Percentiles rank a stretch among this genome's conserved stretches.
Evolutionary conservation across 2,797 vertebrate species (phyloP).

Genomic region (Dryobates pubescens): DNA sequence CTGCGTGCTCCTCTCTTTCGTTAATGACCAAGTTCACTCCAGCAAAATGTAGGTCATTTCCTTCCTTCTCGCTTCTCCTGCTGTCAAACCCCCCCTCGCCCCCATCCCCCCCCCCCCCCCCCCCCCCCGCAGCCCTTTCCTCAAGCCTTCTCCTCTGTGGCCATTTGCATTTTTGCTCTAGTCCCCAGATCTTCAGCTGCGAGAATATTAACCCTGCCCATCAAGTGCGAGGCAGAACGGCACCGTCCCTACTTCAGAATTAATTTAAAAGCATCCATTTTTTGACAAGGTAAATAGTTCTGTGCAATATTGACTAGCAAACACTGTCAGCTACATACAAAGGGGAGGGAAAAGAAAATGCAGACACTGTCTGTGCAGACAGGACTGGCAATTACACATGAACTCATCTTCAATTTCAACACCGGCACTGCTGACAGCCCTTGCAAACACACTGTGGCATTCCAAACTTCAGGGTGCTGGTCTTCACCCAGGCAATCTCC

Average conservation of each 20-base stretch:
- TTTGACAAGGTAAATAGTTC: constrained; percentile 44
- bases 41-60: constrained; percentile 48
- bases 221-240: neutral
- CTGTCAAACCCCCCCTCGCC: neutral
- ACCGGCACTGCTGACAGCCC: neutral
- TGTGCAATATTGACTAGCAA: constrained; percentile 11
- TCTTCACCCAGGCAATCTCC: neutral
- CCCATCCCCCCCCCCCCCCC: neutral
- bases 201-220: constrained; percentile 31
- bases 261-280: constrained; percentile 9
- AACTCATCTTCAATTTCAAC: neutral
- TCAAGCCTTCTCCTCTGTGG: neutral
- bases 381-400: neutral
- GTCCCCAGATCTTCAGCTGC: neutral
- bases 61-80: neutral
- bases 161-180: constrained; percentile 44
- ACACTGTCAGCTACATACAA: constrained; percentile 2
- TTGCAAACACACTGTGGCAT: neutral
- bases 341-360: neutral
- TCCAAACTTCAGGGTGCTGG: constrained; percentile 1
- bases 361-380: neutral
- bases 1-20: neutral
- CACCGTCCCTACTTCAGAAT: neutral
- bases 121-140: neutral
- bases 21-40: neutral